Evolutionary conservation across 2,888 invertebrate genomes (phyloP), one percentile per base, ranked within the genome.

Genomic region (Amphipoea lucens): DNA sequence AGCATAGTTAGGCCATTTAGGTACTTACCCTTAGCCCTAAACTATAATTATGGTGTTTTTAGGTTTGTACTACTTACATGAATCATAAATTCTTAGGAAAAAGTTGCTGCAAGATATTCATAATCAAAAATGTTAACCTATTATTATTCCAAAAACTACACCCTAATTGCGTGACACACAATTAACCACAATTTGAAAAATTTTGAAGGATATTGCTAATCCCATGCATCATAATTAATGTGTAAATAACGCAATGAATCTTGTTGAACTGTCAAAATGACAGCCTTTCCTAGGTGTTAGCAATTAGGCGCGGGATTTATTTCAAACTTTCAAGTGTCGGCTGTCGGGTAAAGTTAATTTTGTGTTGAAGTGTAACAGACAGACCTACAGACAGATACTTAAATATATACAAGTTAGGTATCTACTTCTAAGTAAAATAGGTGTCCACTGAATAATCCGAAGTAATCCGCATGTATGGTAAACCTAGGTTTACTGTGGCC

Each of bases 401-500:
- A 48, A 14, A 48, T 4, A 48, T 48, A 65, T 48, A 65, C 40
- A 40, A 65, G 65, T 65, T 40, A 36, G 36, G 3, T 36, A 36
- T 3, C 36, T 36, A 65, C 23, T 65, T 42, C 42, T 20, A 17
- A n/a, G 14, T 51, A 51, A 51, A 66, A 48, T 40, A n/a, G 45
- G 20, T 1, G 7, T 9, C 20, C 9, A 36, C 5, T 12, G 4
- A 23, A 62, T 29, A 73, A 42, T 66, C 42, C 57, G 4, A 6
- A 57, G 29, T 68, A 42, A 48, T 48, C 23, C 4, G 17, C 14
- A 63, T 29, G 66, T 17, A 51, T 42, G 65, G 72, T 48, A n/a
- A 60, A n/a, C 62, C 20, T 65, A 78, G 12, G 36, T 2, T 45
- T 48, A 65, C 0, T 70, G 29, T 85, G 68, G 36, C 75, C 83